Percentiles rank a stretch among this genome's conserved stretches.
These are phyloP conservation scores for Parthenolecanium corni DNA, from an alignment of 2,888 invertebrate species.

Conservation along the genomic window DNA sequence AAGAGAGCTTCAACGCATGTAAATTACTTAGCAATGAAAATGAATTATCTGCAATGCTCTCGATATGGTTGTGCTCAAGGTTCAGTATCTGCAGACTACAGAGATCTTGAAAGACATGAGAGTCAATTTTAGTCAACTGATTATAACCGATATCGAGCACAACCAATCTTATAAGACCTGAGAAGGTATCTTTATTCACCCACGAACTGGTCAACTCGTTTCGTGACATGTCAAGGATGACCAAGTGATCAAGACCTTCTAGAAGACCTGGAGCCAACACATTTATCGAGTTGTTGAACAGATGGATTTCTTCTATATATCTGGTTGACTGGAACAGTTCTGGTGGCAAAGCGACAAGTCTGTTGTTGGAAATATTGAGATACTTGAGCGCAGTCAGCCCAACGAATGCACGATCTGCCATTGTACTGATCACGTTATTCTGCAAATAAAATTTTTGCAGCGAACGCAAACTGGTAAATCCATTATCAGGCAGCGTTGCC, in stretches of 20 bases:
- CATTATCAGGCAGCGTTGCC: slow-evolving; percentile 67
- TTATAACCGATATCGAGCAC: slow-evolving; percentile 77
- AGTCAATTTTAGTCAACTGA: slow-evolving; percentile 65
- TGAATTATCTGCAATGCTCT: slow-evolving; percentile 72
- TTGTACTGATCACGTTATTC: slow-evolving; percentile 79
- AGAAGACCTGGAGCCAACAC: slow-evolving; percentile 75
- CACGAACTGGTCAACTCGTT: slow-evolving; percentile 78
- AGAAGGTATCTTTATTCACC: slow-evolving; percentile 75
- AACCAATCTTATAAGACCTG: slow-evolving; percentile 76
- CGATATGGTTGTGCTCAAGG: slow-evolving; percentile 70
- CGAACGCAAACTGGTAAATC: slow-evolving; percentile 66
- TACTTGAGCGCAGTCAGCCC: slow-evolving; percentile 71
- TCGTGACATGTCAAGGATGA: slow-evolving; percentile 69
- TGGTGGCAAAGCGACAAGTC: slow-evolving; percentile 75
- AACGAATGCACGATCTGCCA: slow-evolving; percentile 69
- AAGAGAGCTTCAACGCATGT: slow-evolving; percentile 77
- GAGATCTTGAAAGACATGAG: slow-evolving; percentile 70
- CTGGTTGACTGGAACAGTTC: slow-evolving; percentile 66
- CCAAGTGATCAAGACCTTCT: slow-evolving; percentile 66
- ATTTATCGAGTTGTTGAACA: slow-evolving; percentile 84
- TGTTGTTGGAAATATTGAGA: slow-evolving; percentile 81
- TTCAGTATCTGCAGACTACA: slow-evolving; percentile 80
- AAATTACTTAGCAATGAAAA: slow-evolving; percentile 85
- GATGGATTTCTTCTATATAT: slow-evolving; percentile 74
- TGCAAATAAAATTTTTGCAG: slow-evolving; percentile 70